Evolutionary conservation across 2,797 vertebrate species (phyloP).

Genomic region (Anomalospiza imberbis): DNA sequence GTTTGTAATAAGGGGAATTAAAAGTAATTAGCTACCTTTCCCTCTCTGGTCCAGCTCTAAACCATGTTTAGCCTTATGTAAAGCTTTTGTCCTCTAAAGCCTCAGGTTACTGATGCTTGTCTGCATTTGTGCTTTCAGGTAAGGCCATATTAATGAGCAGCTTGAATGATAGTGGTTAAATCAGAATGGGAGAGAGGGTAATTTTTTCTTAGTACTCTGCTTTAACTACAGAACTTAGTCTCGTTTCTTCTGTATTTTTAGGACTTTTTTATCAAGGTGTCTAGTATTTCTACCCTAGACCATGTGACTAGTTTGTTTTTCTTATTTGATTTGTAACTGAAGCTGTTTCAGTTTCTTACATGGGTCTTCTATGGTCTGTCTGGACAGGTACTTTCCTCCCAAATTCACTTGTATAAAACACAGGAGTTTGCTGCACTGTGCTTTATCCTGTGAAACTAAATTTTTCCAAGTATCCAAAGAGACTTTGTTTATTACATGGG

Average conservation of each 20-base stretch:
- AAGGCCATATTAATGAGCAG: fast-evolving
- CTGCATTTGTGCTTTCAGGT: background rate
- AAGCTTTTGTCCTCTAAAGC: background rate
- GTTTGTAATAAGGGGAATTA: background rate
- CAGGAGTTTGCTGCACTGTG: background rate
- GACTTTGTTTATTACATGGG: background rate
- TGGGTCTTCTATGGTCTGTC: background rate
- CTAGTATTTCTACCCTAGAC: background rate
- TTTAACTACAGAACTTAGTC: background rate
- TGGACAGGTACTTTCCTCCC: background rate
- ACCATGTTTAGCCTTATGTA: background rate
- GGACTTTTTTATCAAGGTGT: background rate
- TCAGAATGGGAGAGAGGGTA: background rate
- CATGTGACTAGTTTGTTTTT: background rate
- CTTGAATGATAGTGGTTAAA: background rate
- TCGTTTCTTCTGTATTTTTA: background rate
- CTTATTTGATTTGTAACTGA: background rate
- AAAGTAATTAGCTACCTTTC: background rate
- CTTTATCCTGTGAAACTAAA: background rate
- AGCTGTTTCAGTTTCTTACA: background rate
- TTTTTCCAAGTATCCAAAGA: background rate
- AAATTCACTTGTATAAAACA: background rate
- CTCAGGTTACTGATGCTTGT: background rate
- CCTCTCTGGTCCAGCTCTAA: background rate
- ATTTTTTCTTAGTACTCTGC: background rate